Evolutionary conservation across 2,113 vertebrate genomes (phyloP), one percentile per base, ranked within the genome.

Genomic region (Tympanuchus pallidicinctus): DNA sequence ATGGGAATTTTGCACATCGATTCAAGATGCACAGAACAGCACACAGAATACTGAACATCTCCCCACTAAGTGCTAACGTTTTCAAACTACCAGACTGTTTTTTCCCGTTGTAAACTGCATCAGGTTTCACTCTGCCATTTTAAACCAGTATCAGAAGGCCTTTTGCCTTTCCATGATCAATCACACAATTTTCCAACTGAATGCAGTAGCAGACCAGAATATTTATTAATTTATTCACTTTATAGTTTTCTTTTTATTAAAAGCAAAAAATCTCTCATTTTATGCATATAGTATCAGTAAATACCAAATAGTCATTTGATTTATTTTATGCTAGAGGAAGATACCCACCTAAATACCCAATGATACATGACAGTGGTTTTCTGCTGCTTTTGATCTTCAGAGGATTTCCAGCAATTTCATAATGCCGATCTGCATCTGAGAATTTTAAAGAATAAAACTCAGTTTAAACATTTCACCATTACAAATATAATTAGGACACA

Each of bases 291-390:
- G 38, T 27, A 60, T 30, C 66, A 84, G 42, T 30, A 82, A 20
- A 86, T 2, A 65, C 16, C 34, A 56, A 86, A 69, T 9, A 11
- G 20, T 48, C 2, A 1, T 24, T 90, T 69, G 36, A 40, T 11
- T 92, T 18, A 11, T 74, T 89, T 64, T 43, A 57, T 57, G 81
- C 54, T 7, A 32, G 86, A 54, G 84, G 63, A 61, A 93, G 83
- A 96, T 93, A 98, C 98, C 96, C 98, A 99, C 99, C 99, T 97
- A 99, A 98, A 97, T 99, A 99, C 96, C 99, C 99, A 97, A 99
- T 98, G 93, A 99, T 98, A 95, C 98, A 99, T 87, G 98, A 98
- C 96, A 99, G 97, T 91, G 99, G 99, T 86, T 99, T 99, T 97
- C 99, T 98, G 94, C 98, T 97, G 61, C 98, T 98, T 97, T 98